phyloP scores from a whole-genome alignment of 1,140 invertebrate species.

The Sesamia nonagrioides region DNA sequence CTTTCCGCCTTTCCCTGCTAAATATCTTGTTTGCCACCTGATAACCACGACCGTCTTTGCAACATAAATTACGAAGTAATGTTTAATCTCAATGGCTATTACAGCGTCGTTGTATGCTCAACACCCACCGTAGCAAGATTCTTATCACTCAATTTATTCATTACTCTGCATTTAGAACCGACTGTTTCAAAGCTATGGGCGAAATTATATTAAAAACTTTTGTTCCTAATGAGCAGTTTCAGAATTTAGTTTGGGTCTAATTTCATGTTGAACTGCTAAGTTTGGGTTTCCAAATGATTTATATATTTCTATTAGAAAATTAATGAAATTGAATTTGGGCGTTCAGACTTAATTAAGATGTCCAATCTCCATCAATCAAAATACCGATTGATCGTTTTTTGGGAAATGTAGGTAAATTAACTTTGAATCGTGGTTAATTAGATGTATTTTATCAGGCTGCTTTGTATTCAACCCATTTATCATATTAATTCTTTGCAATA shows the following conservation, averaged over 20 bases:
- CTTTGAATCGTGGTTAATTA: background rate
- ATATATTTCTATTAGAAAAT: slow-evolving; percentile 11
- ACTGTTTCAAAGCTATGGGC: background rate
- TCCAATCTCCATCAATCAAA: background rate
- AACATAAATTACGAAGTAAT: too few relatives aligned
- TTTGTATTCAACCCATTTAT: too few relatives aligned
- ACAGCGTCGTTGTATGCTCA: too few relatives aligned
- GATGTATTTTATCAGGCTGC: too few relatives aligned
- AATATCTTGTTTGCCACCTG: too few relatives aligned
- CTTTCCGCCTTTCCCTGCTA: too few relatives aligned
- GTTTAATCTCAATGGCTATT: too few relatives aligned
- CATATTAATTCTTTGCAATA: too few relatives aligned
- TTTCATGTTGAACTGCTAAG: slow-evolving; percentile 27
- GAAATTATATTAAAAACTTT: slow-evolving; percentile 46
- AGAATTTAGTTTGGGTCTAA: slow-evolving; percentile 18
- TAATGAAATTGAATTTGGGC: slow-evolving; percentile 4
- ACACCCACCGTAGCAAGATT: background rate
- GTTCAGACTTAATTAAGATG: slow-evolving; percentile 32
- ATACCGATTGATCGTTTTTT: slow-evolving; percentile 3
- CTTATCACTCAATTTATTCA: background rate
- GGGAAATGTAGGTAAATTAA: background rate
- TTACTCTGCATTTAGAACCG: background rate
- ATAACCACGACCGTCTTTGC: too few relatives aligned
- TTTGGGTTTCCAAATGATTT: slow-evolving; percentile 29
- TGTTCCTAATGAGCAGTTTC: slow-evolving; percentile 39